A percentile compares a stretch with the other conserved stretches of the same genome.
Evolutionary conservation across 2,888 invertebrate genomes (phyloP).

Genomic region (Drosophila formosana): DNA sequence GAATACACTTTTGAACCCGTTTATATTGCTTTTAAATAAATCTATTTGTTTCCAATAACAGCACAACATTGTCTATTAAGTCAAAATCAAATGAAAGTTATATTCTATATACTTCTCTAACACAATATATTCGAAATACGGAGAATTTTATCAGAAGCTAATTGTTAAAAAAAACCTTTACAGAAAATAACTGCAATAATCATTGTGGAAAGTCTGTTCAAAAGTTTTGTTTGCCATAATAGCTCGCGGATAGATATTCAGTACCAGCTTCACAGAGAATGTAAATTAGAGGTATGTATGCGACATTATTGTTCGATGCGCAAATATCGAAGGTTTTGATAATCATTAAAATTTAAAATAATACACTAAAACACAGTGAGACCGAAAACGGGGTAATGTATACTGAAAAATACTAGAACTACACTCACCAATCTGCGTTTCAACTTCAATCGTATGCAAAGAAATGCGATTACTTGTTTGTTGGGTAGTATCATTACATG

Average conservation of each 20-base stretch:
- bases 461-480: background rate
- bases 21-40: conserved; percentile 35
- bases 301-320: background rate
- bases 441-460: background rate
- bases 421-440: background rate
- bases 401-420: background rate
- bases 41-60: background rate
- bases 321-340: background rate
- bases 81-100: conserved; percentile 36
- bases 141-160: conserved; percentile 2
- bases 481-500: too few species aligned
- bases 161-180: conserved; percentile 6
- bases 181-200: conserved; percentile 24
- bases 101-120: conserved; percentile 3
- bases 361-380: background rate
- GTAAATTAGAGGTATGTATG: background rate
- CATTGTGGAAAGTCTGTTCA: conserved; percentile 6
- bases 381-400: background rate
- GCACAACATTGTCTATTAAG: conserved; percentile 23
- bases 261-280: too few species aligned
- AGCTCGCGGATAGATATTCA: background rate
- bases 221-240: conserved; percentile 9
- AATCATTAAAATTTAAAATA: background rate
- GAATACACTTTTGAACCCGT: conserved; percentile 46
- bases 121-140: conserved; percentile 1